Percentiles rank a stretch among this genome's conserved stretches.
phyloP scores from a whole-genome alignment of 2,888 invertebrate species.

The Aphrophora alni region DNA sequence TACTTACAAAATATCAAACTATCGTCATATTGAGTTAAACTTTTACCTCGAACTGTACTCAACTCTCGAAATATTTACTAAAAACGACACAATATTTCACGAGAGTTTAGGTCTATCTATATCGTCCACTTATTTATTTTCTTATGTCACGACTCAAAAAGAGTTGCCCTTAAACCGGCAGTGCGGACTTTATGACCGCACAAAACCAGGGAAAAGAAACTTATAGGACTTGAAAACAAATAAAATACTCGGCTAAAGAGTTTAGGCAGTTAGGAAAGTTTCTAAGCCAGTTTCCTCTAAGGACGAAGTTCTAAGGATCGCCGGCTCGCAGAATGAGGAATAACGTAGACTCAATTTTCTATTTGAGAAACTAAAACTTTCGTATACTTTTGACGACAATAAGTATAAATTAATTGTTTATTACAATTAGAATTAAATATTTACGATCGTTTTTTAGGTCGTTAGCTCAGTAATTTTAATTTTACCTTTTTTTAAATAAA shows the following conservation, averaged over 20 bases:
- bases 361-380: not conserved
- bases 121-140: not conserved
- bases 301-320: not conserved
- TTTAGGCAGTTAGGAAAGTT: slow-evolving; percentile 2
- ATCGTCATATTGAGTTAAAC: no score
- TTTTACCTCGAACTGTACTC: not conserved
- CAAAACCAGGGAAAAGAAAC: not conserved
- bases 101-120: not conserved
- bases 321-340: not conserved
- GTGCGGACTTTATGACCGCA: not conserved
- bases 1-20: no score
- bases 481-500: no score
- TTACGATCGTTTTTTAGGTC: no score
- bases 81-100: not conserved
- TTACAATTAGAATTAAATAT: no score
- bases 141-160: not conserved
- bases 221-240: slow-evolving; percentile 9
- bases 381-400: no score
- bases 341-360: not conserved
- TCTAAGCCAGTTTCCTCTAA: not conserved
- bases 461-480: no score
- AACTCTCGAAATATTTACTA: not conserved
- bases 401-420: no score
- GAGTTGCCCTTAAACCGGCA: not conserved
- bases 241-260: slow-evolving; percentile 3